Conservation (phyloP, 2,888 invertebrate species). For the Uropetala carovei region DNA sequence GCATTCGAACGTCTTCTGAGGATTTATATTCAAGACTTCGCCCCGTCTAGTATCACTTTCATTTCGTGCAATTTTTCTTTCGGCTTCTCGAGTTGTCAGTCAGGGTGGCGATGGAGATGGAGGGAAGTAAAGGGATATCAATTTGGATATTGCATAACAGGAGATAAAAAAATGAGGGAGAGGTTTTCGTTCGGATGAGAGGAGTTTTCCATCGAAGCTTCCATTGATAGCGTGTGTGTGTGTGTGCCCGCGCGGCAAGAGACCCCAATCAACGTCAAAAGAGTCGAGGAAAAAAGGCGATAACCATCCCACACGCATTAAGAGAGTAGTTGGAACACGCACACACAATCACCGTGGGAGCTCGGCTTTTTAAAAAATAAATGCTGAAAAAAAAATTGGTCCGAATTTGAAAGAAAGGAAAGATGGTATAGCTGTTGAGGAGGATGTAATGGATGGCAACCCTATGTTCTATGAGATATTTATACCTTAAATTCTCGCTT, state of each 20-base stretch:
- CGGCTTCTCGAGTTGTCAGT: neutral
- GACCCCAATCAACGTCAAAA: slow-evolving; percentile 38
- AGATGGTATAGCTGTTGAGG: too few relatives aligned
- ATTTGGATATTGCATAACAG: too few relatives aligned
- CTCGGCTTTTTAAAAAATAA: neutral
- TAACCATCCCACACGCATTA: slow-evolving; percentile 23
- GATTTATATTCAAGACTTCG: neutral
- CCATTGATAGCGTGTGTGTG: too few relatives aligned
- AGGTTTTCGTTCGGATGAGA: neutral
- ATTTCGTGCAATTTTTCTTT: neutral
- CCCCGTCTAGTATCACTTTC: neutral
- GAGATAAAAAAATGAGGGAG: neutral
- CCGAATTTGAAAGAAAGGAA: too few relatives aligned
- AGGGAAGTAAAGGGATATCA: neutral
- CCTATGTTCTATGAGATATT: too few relatives aligned
- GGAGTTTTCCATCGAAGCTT: too few relatives aligned
- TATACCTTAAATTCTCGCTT: too few relatives aligned
- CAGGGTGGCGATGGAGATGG: neutral
- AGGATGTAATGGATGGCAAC: too few relatives aligned
- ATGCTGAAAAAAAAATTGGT: too few relatives aligned
- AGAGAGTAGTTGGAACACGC: neutral
- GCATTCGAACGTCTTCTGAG: neutral
- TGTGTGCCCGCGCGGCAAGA: neutral
- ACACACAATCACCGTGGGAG: neutral
- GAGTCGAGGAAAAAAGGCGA: neutral